These are phyloP conservation scores for Benthosema pterotum DNA, from an alignment of 2,797 vertebrate species.

Conservation along the genomic window DNA sequence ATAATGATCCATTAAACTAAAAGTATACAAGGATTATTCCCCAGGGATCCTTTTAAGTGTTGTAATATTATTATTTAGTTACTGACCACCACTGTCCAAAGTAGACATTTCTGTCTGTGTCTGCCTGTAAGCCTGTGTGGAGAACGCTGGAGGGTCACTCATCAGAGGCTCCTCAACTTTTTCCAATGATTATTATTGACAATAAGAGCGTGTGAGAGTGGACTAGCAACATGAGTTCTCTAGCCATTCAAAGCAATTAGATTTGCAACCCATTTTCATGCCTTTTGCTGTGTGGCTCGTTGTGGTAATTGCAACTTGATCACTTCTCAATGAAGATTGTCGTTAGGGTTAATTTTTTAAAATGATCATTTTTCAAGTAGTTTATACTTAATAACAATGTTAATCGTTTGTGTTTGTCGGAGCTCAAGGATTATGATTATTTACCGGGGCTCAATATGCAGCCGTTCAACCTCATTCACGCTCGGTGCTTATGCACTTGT, in stretches of 20 bases:
- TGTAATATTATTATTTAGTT: too few relatives aligned
- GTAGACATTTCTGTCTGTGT: too few relatives aligned
- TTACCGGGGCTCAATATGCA: constrained; percentile 13
- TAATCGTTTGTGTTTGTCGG: constrained; percentile 43
- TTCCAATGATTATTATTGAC: too few relatives aligned
- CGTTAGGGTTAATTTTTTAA: constrained; percentile 42
- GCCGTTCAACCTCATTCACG: constrained; percentile 57
- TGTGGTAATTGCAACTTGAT: constrained; percentile 46
- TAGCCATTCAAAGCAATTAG: constrained; percentile 4
- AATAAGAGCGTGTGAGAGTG: too few relatives aligned
- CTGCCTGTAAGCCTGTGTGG: too few relatives aligned
- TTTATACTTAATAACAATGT: constrained; percentile 49
- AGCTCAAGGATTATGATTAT: constrained; percentile 41
- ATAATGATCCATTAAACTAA: too few relatives aligned
- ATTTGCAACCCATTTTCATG: neutral
- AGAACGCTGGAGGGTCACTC: too few relatives aligned
- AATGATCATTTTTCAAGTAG: constrained; percentile 66
- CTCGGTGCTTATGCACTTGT: constrained; percentile 47
- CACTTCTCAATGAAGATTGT: constrained; percentile 48
- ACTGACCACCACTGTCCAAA: too few relatives aligned
- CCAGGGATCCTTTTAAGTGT: too few relatives aligned
- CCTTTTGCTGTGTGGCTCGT: constrained; percentile 22
- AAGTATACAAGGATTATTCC: too few relatives aligned
- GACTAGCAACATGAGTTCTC: too few relatives aligned
- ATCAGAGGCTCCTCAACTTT: too few relatives aligned